phyloP scores from a whole-genome alignment of 2,113 vertebrate species.

The Aegithalos caudatus region DNA sequence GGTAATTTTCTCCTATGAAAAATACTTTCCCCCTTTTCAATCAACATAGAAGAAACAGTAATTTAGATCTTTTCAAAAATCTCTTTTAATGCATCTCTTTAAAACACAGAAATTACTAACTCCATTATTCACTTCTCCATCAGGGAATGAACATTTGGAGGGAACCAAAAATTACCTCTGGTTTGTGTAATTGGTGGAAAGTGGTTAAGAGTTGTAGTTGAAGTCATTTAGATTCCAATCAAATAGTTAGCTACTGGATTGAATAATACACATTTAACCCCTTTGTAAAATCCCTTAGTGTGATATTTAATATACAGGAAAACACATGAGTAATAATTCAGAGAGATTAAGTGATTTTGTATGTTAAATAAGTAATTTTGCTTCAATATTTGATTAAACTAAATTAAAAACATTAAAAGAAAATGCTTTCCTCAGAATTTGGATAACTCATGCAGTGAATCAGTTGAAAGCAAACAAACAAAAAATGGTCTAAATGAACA shows the following conservation, averaged over 20 bases:
- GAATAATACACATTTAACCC: not conserved
- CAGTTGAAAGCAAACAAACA: not conserved
- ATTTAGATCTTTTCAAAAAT: not conserved
- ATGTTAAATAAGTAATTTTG: not conserved
- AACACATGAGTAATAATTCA: not conserved
- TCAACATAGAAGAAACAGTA: not conserved
- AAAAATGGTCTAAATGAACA: not conserved
- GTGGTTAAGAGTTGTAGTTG: not conserved
- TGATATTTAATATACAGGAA: not conserved
- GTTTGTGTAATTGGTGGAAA: not conserved
- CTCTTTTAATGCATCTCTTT: not conserved
- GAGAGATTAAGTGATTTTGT: not conserved
- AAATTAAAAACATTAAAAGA: not conserved
- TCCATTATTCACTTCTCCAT: not conserved
- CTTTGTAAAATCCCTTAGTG: not conserved
- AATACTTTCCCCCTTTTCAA: not conserved
- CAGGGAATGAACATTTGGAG: not conserved
- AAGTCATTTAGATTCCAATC: not conserved
- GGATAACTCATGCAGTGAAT: not conserved
- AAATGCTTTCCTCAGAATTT: not conserved
- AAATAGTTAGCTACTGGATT: not conserved
- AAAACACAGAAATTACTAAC: not conserved
- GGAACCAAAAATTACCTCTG: not conserved
- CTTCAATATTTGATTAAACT: not conserved
- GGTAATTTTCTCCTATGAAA: not conserved